phyloP scores from a whole-genome alignment of 2,888 invertebrate genomes.

The Diarsia dahlii region DNA sequence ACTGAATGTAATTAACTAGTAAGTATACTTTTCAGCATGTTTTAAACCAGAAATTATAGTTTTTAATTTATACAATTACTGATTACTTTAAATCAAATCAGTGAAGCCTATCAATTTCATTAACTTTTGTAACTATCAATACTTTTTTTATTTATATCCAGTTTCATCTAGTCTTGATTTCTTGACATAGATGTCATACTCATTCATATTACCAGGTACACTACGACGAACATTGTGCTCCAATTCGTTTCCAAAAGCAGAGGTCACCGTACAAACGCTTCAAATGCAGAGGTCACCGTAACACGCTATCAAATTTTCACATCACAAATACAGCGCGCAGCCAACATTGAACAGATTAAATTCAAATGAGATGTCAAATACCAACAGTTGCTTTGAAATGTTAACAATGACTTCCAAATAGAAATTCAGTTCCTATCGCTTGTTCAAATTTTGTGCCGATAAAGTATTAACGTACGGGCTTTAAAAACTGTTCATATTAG shows the following conservation, averaged over 20 bases:
- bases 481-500: conserved; percentile 27
- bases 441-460: conserved; percentile 40
- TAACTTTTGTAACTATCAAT: background rate
- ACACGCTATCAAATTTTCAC: conserved; percentile 59
- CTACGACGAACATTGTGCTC: conserved; percentile 19
- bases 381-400: conserved; percentile 65
- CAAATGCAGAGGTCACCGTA: conserved; percentile 35
- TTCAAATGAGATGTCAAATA: conserved; percentile 68
- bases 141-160: too few species aligned
- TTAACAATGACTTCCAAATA: conserved; percentile 61
- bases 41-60: background rate
- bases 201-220: conserved; percentile 10
- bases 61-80: background rate
- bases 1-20: background rate
- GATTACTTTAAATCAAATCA: conserved; percentile 1
- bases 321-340: conserved; percentile 60
- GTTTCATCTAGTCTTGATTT: too few species aligned
- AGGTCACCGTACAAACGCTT: conserved; percentile 47
- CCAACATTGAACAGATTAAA: conserved; percentile 67
- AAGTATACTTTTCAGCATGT: background rate
- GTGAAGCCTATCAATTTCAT: conserved; percentile 12
- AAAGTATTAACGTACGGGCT: conserved; percentile 38
- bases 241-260: conserved; percentile 31
- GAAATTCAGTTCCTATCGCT: conserved; percentile 56
- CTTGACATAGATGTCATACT: too few species aligned